A percentile compares a stretch with the other conserved stretches of the same genome.
Evolutionary conservation across 2,797 vertebrate species (phyloP).

Genomic region (Helarctos malayanus): DNA sequence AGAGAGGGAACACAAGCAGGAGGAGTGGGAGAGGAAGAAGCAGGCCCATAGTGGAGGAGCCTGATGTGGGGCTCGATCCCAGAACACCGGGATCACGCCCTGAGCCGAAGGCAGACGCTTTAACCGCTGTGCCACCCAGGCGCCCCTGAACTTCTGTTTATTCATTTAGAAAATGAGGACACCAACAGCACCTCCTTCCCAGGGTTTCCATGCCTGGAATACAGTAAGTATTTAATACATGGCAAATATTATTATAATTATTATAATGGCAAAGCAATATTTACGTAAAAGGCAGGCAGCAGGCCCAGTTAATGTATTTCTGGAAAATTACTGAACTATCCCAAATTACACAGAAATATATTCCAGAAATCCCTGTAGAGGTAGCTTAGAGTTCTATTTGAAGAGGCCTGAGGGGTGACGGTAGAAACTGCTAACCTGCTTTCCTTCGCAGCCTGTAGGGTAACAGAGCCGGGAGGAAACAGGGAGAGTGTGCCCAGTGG

Average conservation of each 20-base stretch:
- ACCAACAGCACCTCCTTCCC: not conserved
- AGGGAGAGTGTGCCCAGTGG: no score
- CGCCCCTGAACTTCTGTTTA: conserved; percentile 56
- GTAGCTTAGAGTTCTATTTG: not conserved
- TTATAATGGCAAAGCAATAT: conserved; percentile 69
- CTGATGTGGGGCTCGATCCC: no score
- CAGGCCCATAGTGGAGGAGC: no score
- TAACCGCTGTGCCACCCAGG: no score
- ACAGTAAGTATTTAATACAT: not conserved
- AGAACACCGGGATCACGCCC: no score
- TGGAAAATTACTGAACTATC: conserved; percentile 78
- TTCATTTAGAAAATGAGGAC: conserved; percentile 52
- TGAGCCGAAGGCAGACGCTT: no score
- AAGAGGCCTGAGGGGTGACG: not conserved
- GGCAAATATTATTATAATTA: conserved; percentile 59
- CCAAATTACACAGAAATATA: conserved; percentile 69
- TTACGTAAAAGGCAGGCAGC: conserved; percentile 71
- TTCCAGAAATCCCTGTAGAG: conserved; percentile 26
- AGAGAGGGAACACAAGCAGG: no score
- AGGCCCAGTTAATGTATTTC: conserved; percentile 48
- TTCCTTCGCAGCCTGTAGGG: not conserved
- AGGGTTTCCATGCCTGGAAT: not conserved
- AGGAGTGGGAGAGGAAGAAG: no score
- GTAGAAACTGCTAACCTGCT: not conserved
- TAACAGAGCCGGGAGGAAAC: not conserved